Evolutionary conservation across 1,140 invertebrate genomes (phyloP), one percentile per base, ranked within the genome.

Genomic region (Bathynomus jamesi): DNA sequence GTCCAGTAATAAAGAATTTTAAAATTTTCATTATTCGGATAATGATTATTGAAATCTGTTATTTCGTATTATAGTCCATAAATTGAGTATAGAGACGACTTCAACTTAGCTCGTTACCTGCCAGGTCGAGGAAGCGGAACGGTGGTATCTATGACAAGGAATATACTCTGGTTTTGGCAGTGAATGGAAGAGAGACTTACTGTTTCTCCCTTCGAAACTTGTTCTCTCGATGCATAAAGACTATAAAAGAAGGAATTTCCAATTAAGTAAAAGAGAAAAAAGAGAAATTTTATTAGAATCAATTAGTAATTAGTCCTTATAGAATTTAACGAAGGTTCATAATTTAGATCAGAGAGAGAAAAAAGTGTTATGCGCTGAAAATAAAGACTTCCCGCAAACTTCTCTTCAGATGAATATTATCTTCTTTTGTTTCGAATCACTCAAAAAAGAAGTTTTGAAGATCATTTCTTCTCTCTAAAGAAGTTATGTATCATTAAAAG

Each of bases 141-240:
- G 3, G 87, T 88, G 1, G 88, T 89, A 70, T 89, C 86, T 5
- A 89, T 84, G 68, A 87, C 81, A 10, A 89, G 81, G 64, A 88
- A 84, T 4, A 89, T 80, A 75, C 86, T 86, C 76, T 87, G 85
- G 13, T 84, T 84, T 73, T 87, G 81, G 53, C 86, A 85, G 78
- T 84, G 85, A 28, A 89, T 80, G 68, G 84, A 84, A 7, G 83
- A 81, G 29, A 89, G 78, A 46, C 83, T 83, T 2, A 89, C 82
- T 66, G 85, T 85, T 75, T 87, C 86, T 1, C 85, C 86, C 32
- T 83, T 82, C 0, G 81, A 77, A 30, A 86, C 82, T 76, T 87
- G 85, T 67, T 82, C 80, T 63, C 82, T 81, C 28, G 87, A 87
- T n/a, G 86, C 84, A 79, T 86, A 87, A 7, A 88, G 78, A 84